phyloP scores from a whole-genome alignment of 2,888 invertebrate genomes.

The Merodon equestris region DNA sequence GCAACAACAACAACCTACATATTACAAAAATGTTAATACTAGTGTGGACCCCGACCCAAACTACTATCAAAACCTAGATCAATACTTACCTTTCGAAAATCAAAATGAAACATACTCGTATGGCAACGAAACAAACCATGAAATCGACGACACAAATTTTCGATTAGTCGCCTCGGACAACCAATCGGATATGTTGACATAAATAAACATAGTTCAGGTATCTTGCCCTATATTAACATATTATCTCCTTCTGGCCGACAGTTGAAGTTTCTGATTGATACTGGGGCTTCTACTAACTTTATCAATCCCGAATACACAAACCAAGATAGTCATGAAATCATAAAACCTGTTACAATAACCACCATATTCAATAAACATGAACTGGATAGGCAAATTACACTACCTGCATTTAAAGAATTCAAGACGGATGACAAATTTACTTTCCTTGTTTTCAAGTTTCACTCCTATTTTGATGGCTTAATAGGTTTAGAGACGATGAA shows the following conservation, averaged over 20 bases:
- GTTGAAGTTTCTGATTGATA: conserved; percentile 31
- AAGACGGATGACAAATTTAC: conserved; percentile 24
- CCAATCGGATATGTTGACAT: conserved; percentile 19
- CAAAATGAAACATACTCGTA: too few species aligned
- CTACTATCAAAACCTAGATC: too few species aligned
- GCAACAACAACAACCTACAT: too few species aligned
- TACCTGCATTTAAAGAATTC: conserved; percentile 38
- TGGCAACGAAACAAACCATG: background rate
- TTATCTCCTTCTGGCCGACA: background rate
- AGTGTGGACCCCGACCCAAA: too few species aligned
- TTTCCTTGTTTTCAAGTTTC: conserved; percentile 57
- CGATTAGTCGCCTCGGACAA: conserved; percentile 28
- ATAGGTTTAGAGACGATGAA: conserved; percentile 56
- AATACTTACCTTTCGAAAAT: too few species aligned
- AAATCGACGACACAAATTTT: conserved; percentile 24
- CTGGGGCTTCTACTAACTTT: conserved; percentile 34
- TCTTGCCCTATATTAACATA: conserved; percentile 26
- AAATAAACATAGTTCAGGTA: conserved; percentile 5
- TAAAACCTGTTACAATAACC: conserved; percentile 15
- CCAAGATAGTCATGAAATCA: conserved; percentile 15
- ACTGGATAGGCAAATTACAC: conserved; percentile 33
- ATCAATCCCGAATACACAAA: conserved; percentile 33
- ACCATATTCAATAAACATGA: conserved; percentile 36
- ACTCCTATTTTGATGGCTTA: conserved; percentile 59
- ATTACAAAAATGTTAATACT: too few species aligned